Evolutionary conservation across 2,797 vertebrate genomes (phyloP), one percentile per base, ranked within the genome.

Genomic region (Alfaro cultratus): DNA sequence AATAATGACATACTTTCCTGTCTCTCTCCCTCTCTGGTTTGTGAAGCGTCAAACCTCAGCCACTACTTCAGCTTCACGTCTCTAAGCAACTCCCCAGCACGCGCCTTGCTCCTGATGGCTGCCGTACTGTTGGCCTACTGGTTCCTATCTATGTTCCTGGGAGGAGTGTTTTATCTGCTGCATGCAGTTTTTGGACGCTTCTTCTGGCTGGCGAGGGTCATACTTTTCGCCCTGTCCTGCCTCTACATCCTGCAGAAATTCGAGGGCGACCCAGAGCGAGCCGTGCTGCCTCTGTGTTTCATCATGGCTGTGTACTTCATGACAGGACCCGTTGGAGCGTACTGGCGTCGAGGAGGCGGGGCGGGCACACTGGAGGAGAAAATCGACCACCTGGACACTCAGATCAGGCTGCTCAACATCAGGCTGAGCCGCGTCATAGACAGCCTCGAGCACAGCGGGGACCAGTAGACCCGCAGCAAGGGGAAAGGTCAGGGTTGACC

Each of bases 181-280:
- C 98, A 99, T 11, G 78, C 95, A 21, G 76, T 97, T 29, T 98
- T 98, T 0, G 98, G 98, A n/a, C 97, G 98, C 23, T 98, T 97
- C 92, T 99, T 99, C 96, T 99, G 98, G 98, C 88, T 97, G 0
- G 97, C 94, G 0, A 96, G 98, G 0, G 97, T 99, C 0, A 70
- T 92, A 1, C 96, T 99, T 26, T 98, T 99, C 36, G 97, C 97
- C 13, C 96, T 99, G 49, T 97, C 98, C 0, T 99, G 98, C n/a
- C 94, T 99, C 11, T 99, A 99, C 91, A 96, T 99, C 90, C 96
- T 99, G 86, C 98, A 99, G 95, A 99, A 99, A 91, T 97, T 98
- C 0, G 98, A 99, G 95, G 98, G 97, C 0, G 98, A 99, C 92
- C 97, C 97, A 0, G 98, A 99, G 90, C 96, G 95, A 0, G 97